A percentile compares a stretch with the other conserved stretches of the same genome.
Conservation (phyloP, 2,888 invertebrate species). For the Alitta virens region DNA sequence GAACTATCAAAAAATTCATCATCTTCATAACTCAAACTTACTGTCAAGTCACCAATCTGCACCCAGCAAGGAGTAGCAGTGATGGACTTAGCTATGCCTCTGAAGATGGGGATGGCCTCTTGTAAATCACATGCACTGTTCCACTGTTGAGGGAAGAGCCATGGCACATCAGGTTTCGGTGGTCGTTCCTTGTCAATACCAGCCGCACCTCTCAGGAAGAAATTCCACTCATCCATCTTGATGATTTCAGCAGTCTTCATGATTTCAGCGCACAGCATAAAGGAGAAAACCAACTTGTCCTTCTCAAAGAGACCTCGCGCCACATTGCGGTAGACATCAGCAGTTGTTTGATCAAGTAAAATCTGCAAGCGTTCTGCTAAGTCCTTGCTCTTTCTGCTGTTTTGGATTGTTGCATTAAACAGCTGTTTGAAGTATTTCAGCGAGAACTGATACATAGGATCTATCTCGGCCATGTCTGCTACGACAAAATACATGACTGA, state of each 20-base stretch:
- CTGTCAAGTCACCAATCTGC: conserved; percentile 38
- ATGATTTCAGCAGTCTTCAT: conserved; percentile 68
- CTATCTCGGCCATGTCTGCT: conserved; percentile 57
- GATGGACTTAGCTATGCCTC: conserved; percentile 46
- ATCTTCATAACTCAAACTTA: too few relatives aligned
- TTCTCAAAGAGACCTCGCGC: conserved; percentile 58
- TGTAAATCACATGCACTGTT: conserved; percentile 66
- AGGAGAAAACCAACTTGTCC: conserved; percentile 58
- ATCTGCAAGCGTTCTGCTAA: conserved; percentile 47
- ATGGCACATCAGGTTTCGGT: conserved; percentile 62
- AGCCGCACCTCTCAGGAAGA: conserved; percentile 71
- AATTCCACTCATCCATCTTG: conserved; percentile 70
- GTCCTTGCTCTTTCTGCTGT: conserved; percentile 47
- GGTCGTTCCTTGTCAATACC: conserved; percentile 48
- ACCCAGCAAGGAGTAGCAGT: conserved; percentile 47
- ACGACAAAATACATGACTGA: conserved; percentile 59
- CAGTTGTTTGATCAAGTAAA: conserved; percentile 50
- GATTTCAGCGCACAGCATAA: conserved; percentile 77
- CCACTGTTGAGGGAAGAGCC: conserved; percentile 72
- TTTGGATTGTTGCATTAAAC: conserved; percentile 54
- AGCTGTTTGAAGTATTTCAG: conserved; percentile 58
- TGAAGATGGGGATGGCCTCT: conserved; percentile 60
- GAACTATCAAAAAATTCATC: too few relatives aligned
- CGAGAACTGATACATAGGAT: conserved; percentile 59
- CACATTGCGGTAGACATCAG: conserved; percentile 56